Conservation (phyloP, 2,888 invertebrate species). For the Polylopha cassiicola region DNA sequence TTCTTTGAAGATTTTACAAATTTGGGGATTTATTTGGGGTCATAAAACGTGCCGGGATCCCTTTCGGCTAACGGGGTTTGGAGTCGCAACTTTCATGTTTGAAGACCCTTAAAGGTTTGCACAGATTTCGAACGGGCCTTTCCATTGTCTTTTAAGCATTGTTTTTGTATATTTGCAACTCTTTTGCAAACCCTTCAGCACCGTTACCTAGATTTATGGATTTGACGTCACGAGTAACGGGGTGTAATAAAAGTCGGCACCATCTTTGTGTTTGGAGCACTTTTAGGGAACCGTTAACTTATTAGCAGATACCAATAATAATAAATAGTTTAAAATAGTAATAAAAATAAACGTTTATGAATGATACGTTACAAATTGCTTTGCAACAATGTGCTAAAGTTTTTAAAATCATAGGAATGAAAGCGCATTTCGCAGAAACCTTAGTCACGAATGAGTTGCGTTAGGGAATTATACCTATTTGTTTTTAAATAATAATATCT, state of each 20-base stretch:
- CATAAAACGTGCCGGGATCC: constrained; percentile 48
- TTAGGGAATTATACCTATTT: too few species aligned
- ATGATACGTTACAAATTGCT: too few species aligned
- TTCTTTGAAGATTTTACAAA: constrained; percentile 28
- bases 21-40: constrained; percentile 41
- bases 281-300: constrained; percentile 20
- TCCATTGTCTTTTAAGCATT: constrained; percentile 39
- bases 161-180: constrained; percentile 49
- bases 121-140: constrained; percentile 33
- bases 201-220: constrained; percentile 37
- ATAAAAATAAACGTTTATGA: constrained; percentile 16
- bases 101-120: constrained; percentile 28
- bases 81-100: constrained; percentile 34
- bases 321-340: constrained; percentile 20
- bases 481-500: too few species aligned
- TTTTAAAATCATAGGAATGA: too few species aligned
- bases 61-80: constrained; percentile 46
- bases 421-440: too few species aligned
- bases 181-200: constrained; percentile 44
- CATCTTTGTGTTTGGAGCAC: constrained; percentile 30
- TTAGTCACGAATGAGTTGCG: too few species aligned
- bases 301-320: constrained; percentile 20
- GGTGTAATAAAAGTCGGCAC: constrained; percentile 45
- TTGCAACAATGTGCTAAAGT: too few species aligned
- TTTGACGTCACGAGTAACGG: constrained; percentile 36